Percentiles rank a stretch among this genome's conserved stretches.
Conservation (phyloP, 37 sponge, comb jelly and placozoan species). For the Amphimedon queenslandica region DNA sequence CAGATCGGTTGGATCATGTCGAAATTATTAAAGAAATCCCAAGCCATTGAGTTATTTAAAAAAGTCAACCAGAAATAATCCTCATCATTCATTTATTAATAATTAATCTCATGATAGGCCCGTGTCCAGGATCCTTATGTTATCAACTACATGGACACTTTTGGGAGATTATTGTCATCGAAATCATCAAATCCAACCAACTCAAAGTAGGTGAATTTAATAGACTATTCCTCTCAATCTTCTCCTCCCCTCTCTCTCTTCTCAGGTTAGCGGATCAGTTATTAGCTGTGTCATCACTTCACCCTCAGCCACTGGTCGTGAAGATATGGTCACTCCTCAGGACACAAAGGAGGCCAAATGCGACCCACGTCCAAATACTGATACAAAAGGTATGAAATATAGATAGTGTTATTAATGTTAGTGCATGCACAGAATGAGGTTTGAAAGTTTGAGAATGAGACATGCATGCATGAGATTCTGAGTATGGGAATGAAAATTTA, state of each 20-base stretch:
- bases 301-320: background rate
- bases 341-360: too few relatives aligned
- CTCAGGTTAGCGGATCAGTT: background rate
- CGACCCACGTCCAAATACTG: too few relatives aligned
- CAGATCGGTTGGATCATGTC: constrained; percentile 33
- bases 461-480: too few relatives aligned
- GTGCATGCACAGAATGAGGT: too few relatives aligned
- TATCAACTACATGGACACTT: constrained; percentile 46
- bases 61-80: constrained; percentile 7
- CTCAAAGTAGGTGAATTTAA: background rate
- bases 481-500: too few relatives aligned
- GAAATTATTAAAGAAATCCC: constrained; percentile 16
- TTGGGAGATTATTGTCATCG: constrained; percentile 12
- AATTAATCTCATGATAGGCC: constrained; percentile 4
- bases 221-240: too few relatives aligned
- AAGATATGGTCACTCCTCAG: too few relatives aligned
- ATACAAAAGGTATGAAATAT: too few relatives aligned
- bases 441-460: too few relatives aligned
- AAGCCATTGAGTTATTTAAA: constrained; percentile 31
- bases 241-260: background rate
- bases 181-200: background rate
- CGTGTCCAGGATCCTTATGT: constrained; percentile 28
- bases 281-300: background rate
- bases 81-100: background rate
- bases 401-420: too few relatives aligned